These are phyloP conservation scores for Steatocranus sp. DNA, from an alignment of 2,797 vertebrate genomes.

Conservation along the genomic window DNA sequence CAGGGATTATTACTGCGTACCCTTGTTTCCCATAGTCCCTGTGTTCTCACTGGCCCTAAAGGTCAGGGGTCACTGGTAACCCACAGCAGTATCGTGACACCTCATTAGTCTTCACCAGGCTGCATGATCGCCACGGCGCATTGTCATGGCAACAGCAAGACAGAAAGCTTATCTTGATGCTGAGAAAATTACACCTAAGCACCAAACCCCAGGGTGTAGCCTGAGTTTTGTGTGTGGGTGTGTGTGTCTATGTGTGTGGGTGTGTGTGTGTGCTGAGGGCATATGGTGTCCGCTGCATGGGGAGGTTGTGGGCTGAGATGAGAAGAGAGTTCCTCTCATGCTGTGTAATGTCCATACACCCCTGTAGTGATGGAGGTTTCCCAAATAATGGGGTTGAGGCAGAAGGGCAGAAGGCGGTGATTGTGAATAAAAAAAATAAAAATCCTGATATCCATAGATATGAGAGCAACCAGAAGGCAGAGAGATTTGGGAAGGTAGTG, in stretches of 20 bases:
- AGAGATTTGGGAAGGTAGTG: neutral
- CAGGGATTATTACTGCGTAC: constrained; percentile 30
- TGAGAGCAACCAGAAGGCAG: neutral
- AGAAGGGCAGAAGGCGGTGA: constrained; percentile 4
- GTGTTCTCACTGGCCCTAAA: constrained; percentile 33
- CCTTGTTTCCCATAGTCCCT: constrained; percentile 33
- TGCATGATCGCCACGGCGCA: constrained; percentile 1
- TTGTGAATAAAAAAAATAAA: neutral
- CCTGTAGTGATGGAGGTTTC: constrained; percentile 61
- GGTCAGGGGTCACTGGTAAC: constrained; percentile 57
- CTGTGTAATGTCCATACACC: constrained; percentile 50
- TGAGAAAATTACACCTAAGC: constrained; percentile 51
- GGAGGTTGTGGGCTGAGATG: constrained; percentile 42
- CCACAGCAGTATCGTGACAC: constrained; percentile 48
- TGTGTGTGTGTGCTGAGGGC: constrained; percentile 13
- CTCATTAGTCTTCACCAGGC: constrained; percentile 54
- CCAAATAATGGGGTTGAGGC: constrained; percentile 27
- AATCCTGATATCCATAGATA: neutral
- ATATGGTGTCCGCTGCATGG: constrained; percentile 59
- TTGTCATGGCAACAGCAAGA: constrained; percentile 61
- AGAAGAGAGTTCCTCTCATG: constrained; percentile 50
- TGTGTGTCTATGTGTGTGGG: neutral
- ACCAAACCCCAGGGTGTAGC: constrained; percentile 20
- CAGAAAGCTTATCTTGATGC: constrained; percentile 48
- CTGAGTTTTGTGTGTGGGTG: neutral